phyloP scores from a whole-genome alignment of 2,113 vertebrate species.

The Callipepla squamata region DNA sequence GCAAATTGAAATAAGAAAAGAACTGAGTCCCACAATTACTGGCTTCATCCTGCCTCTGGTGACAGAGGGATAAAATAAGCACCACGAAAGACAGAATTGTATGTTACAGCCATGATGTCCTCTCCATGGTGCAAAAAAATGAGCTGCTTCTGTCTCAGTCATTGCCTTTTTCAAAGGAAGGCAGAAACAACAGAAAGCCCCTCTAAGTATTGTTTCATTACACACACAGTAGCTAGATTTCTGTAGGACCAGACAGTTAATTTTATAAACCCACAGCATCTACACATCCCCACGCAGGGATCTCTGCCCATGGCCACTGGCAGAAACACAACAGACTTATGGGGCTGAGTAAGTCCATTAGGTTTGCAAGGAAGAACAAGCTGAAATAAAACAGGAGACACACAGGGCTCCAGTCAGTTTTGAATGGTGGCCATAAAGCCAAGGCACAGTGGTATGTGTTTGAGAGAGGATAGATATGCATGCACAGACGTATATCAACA shows the following conservation, averaged over 20 bases:
- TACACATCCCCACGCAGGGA: not conserved
- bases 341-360: not conserved
- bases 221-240: not conserved
- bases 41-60: not conserved
- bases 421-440: not conserved
- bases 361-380: not conserved
- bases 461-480: not conserved
- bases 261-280: not conserved
- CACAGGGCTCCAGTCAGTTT: not conserved
- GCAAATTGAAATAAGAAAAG: not conserved
- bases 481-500: not conserved
- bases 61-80: not conserved
- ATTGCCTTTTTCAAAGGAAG: not conserved
- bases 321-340: not conserved
- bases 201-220: not conserved
- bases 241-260: not conserved
- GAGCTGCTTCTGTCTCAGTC: rapidly evolving
- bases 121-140: not conserved
- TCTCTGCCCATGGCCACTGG: not conserved
- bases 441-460: not conserved
- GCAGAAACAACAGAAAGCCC: not conserved
- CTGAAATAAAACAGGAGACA: not conserved
- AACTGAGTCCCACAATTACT: not conserved
- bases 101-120: not conserved
- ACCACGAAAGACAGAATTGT: not conserved